Percentiles rank a stretch among this genome's conserved stretches.
These are phyloP conservation scores for Lycopodina hypogea DNA, from an alignment of 37 sponge, comb jelly and placozoan genomes.

Conservation along the genomic window DNA sequence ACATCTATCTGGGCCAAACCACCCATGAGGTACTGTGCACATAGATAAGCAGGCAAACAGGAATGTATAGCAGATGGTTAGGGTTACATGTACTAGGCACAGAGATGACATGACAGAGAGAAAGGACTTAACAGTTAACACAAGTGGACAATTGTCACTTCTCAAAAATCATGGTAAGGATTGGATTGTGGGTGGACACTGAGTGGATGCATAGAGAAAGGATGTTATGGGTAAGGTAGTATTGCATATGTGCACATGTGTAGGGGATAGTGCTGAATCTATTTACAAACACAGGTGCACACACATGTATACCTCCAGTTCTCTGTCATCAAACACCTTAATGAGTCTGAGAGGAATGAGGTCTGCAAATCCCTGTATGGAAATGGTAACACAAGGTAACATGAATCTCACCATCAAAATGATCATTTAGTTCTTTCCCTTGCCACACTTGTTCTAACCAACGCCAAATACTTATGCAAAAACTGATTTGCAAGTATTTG, in stretches of 20 bases:
- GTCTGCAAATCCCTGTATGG: slow-evolving; percentile 80
- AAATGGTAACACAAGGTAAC: too few species aligned
- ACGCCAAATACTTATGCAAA: too few species aligned
- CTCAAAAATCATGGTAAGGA: too few species aligned
- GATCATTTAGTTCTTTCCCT: too few species aligned
- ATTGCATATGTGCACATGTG: neutral
- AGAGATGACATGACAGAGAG: neutral
- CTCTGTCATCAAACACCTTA: slow-evolving; percentile 91
- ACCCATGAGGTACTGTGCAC: slow-evolving; percentile 86
- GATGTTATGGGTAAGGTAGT: too few species aligned
- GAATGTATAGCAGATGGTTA: neutral
- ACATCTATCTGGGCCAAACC: slow-evolving; percentile 95
- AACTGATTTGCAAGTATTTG: too few species aligned
- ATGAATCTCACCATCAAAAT: too few species aligned
- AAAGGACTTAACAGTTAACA: neutral
- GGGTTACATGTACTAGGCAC: neutral
- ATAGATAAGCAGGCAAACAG: neutral
- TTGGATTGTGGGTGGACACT: too few species aligned
- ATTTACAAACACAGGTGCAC: too few species aligned
- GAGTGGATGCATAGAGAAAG: too few species aligned
- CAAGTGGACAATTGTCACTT: slow-evolving; percentile 7
- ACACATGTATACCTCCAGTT: slow-evolving; percentile 68
- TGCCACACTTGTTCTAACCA: too few species aligned
- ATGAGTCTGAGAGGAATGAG: slow-evolving; percentile 74
- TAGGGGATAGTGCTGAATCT: neutral